Evolutionary conservation across 2,888 invertebrate species (phyloP), one percentile per base, ranked within the genome.

Genomic region (Galerucella calmariensis): DNA sequence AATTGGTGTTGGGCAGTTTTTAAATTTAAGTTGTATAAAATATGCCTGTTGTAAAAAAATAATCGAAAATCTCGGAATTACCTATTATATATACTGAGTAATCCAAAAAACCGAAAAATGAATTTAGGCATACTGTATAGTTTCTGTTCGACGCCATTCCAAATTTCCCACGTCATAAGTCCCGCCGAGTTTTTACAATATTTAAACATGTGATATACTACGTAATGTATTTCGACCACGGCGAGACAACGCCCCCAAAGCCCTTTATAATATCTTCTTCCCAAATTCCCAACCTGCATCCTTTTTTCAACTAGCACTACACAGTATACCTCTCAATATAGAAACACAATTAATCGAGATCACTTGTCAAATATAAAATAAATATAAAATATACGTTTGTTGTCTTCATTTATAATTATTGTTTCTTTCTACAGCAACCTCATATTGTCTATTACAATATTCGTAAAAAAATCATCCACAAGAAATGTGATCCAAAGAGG

Each of bases 301-400:
- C 80, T 81, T 77, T 81, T 83, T 83, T 84, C 84, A 85, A 83
- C 83, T 85, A 86, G 86, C 86, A 86, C 86, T 85, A 85, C 84
- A 85, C 83, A 83, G 84, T 86, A 83, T 85, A 83, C 82, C 83
- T 76, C 83, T 81, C 82, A 83, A 83, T 83, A 85, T 86, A 85
- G 84, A 84, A 85, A 86, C 63, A 86, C 86, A 85, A 86, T 84
- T 87, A 86, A 86, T 87, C 86, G 86, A 87, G 84, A 87, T 86
- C 86, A 86, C 86, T 85, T 85, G 84, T 85, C 84, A 84, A 86
- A 85, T 85, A 85, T 72, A 59, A 74, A 86, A 85, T 86, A 86
- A 86, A 86, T 85, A 86, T 86, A 81, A 84, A 83, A 85, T 85
- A 83, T 82, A 85, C 81, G 81, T 83, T 81, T 79, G 83, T 84